Evolutionary conservation across 2,888 invertebrate species (phyloP).

Genomic region (Trissolcus brochymenae): DNA sequence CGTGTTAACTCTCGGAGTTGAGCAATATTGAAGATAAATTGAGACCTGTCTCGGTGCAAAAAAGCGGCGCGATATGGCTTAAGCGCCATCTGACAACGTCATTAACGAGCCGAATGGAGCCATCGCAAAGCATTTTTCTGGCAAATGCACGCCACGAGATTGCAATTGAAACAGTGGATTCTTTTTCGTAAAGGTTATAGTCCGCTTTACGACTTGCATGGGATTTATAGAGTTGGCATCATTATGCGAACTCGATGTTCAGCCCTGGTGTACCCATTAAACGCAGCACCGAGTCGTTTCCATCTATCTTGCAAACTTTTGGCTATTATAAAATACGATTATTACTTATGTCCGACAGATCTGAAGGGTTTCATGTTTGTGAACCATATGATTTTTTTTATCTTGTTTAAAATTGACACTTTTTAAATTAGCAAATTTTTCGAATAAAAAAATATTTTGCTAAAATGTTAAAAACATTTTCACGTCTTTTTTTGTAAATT

Average conservation of each 20-base stretch:
- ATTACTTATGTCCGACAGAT: constrained; percentile 58
- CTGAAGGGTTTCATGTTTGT: constrained; percentile 36
- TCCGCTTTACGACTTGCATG: constrained; percentile 51
- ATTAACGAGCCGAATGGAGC: too few relatives aligned
- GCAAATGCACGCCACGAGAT: neutral
- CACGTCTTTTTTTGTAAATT: too few relatives aligned
- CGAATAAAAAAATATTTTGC: too few relatives aligned
- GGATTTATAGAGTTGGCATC: constrained; percentile 54
- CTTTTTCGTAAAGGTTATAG: constrained; percentile 52
- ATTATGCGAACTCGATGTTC: constrained; percentile 51
- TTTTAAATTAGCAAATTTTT: too few relatives aligned
- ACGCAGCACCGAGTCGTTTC: constrained; percentile 46
- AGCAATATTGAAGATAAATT: too few relatives aligned
- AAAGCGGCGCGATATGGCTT: neutral
- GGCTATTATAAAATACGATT: constrained; percentile 58
- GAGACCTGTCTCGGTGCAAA: too few relatives aligned
- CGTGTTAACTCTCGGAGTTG: neutral
- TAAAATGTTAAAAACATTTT: too few relatives aligned
- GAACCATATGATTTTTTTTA: constrained; percentile 39
- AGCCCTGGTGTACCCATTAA: constrained; percentile 53
- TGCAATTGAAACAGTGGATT: constrained; percentile 48
- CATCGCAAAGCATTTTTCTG: neutral
- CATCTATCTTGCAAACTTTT: constrained; percentile 56
- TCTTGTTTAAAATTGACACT: too few relatives aligned
- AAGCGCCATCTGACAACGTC: constrained; percentile 33